Base-by-base conservation (phyloP, 2,888 invertebrate species). In the Oscheius onirici region DNA sequence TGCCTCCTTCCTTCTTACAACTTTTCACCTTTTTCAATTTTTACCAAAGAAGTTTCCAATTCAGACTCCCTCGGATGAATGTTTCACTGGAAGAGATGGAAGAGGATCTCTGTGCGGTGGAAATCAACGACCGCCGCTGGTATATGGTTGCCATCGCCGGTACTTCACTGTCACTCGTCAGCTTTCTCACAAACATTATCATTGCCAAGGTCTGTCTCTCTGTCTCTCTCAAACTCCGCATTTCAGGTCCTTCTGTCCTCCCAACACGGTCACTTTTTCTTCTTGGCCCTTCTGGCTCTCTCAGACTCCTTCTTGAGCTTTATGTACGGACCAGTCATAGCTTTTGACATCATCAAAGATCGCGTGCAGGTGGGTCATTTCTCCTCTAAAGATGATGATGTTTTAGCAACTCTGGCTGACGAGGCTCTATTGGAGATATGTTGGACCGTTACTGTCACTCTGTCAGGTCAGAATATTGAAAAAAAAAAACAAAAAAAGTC, bases 321-420 rank as follows among this genome's bases (percentile, higher is more conserved):
- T 13, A 86, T 85, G 77, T 86, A 86, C 65, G 83, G 83, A 0
- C 86, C 86, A 11, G 86, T 86, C 15, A 84, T 86, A 11, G 85
- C 86, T n/a, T 84, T 85, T 84, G 85, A 86, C 40, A 79, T 86
- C 3, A 83, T 85, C 51, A 82, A 84, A 61, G 83, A 85, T 54
- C 72, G 82, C 17, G 40, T 84, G n/a, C 76, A 81, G 67, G 80
- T 75, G 1, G 24, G 11, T 22, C 22, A 54, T 28, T 46, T 11
- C 22, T 41, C 17, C 6, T 61, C 3, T 28, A 49, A 28, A 15
- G 8, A 28, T 24, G n/a, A 54, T 22, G 22, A 17, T 3, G 3
- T 60, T 83, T 17, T 54, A 83, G 80, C 69, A 80, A 11, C 55
- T 83, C 13, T 84, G 84, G 85, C 76, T 86, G 52, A 77, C 78